Base-by-base conservation (phyloP, 2,888 invertebrate genomes). In the Macropis europaea region DNA sequence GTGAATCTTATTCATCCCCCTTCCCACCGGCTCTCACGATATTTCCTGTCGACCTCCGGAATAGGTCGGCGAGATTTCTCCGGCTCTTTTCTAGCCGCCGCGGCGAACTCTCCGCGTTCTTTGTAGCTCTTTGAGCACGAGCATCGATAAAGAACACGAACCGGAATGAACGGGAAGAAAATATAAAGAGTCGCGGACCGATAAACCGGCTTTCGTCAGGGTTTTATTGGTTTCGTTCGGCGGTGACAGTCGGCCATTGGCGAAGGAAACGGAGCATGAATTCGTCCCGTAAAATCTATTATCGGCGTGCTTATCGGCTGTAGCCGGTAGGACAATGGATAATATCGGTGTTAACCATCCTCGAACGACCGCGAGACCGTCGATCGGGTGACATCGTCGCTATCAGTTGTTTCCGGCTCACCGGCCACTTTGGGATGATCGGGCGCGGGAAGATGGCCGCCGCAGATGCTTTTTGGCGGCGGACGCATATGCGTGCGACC, bases 321-420 rank as follows among this genome's bases (percentile, higher is more conserved):
- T 45, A n/a, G 56, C 72, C 75, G 79, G 76, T 52, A 75, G 79
- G 74, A 84, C 85, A 85, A 86, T 85, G 82, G 84, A 80, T 84
- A 79, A 82, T 85, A 87, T 85, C 86, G 79, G 73, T 74, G 80
- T 75, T 82, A 85, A 86, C 82, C 81, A 76, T 84, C 84, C 82
- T 86, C 81, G 82, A 76, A 84, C 79, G 78, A 81, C 81, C 84
- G 81, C 82, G 75, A 79, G 82, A n/a, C n/a, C 86, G 86, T 85
- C 85, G 86, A 88, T 88, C 87, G 81, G n/a, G 85, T 81, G 81
- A 84, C 83, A 81, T 86, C 83, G n/a, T n/a, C n/a, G 83, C 85
- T 90, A 90, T 90, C 90, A 87, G 88, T 85, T 83, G 90, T 88
- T 90, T 90, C 90, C 88, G 89, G 87, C 87, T 89, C 86, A 84